Percentiles rank a stretch among this genome's conserved stretches.
phyloP scores from a whole-genome alignment of 2,888 invertebrate genomes.

The Beris chalybata region DNA sequence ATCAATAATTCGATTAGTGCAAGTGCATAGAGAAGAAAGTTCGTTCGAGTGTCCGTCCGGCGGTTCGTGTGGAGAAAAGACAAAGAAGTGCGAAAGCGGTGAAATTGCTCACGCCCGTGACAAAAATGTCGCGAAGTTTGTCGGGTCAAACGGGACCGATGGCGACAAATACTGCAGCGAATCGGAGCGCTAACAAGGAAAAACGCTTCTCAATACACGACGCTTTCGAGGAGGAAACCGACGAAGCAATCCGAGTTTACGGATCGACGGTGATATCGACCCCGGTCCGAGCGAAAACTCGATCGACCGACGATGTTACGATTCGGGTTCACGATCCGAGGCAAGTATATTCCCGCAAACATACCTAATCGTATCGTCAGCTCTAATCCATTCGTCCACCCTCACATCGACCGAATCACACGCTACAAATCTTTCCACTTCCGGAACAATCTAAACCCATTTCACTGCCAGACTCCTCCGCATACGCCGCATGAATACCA shows the following conservation, averaged over 20 bases:
- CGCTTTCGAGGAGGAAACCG: constrained; percentile 83
- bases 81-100: constrained; percentile 6
- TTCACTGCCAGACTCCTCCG: too few species aligned
- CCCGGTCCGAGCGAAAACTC: constrained; percentile 63
- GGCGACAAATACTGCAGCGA: neutral
- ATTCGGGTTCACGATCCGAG: constrained; percentile 59
- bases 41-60: neutral
- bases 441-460: too few species aligned
- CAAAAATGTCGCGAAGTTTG: constrained; percentile 26
- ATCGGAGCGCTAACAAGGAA: constrained; percentile 50
- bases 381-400: neutral
- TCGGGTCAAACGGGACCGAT: constrained; percentile 5
- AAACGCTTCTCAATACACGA: constrained; percentile 81
- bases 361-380: too few species aligned
- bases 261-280: constrained; percentile 75
- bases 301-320: constrained; percentile 58
- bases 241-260: constrained; percentile 80
- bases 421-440: too few species aligned
- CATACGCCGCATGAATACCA: too few species aligned
- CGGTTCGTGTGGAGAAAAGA: neutral
- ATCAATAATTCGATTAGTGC: neutral
- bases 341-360: constrained; percentile 44
- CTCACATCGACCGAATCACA: neutral
- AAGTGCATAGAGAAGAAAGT: constrained; percentile 20
- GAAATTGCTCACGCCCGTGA: neutral